Evolutionary conservation across 2,113 vertebrate genomes (phyloP).

Genomic region (Indicator maculatus): DNA sequence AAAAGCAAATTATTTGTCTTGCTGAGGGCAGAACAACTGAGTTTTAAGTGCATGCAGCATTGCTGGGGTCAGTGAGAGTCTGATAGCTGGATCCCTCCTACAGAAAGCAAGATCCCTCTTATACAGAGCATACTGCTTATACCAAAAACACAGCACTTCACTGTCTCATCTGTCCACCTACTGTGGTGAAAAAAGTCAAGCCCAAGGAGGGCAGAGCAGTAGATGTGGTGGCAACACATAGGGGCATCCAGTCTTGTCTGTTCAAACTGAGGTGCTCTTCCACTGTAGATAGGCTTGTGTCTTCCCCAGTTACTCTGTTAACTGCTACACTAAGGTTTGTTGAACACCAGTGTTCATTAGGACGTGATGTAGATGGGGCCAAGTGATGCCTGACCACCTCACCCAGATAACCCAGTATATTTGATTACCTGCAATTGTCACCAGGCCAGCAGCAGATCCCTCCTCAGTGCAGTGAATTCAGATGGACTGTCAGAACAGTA

Average conservation of each 20-base stretch:
- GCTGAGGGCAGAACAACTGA: background rate
- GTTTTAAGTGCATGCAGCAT: background rate
- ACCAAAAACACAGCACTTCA: background rate
- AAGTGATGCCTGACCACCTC: background rate
- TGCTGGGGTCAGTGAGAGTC: background rate
- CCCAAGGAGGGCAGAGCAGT: background rate
- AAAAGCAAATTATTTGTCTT: background rate
- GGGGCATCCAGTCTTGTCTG: background rate
- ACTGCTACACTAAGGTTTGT: background rate
- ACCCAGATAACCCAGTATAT: background rate
- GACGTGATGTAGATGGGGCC: background rate
- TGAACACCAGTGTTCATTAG: background rate
- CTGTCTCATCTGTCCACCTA: background rate
- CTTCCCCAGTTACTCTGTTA: background rate
- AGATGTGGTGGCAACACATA: background rate
- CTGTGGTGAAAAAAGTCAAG: background rate
- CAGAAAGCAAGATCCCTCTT: background rate
- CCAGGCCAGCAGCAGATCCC: background rate
- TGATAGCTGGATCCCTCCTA: background rate
- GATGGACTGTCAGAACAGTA: background rate
- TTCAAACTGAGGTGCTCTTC: background rate
- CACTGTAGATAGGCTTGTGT: background rate
- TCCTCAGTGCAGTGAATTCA: background rate
- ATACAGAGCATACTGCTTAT: background rate
- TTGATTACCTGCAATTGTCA: background rate